Percentiles rank a stretch among this genome's conserved stretches.
phyloP scores from a whole-genome alignment of 2,797 vertebrate genomes.

The Synaphobranchus kaupii region DNA sequence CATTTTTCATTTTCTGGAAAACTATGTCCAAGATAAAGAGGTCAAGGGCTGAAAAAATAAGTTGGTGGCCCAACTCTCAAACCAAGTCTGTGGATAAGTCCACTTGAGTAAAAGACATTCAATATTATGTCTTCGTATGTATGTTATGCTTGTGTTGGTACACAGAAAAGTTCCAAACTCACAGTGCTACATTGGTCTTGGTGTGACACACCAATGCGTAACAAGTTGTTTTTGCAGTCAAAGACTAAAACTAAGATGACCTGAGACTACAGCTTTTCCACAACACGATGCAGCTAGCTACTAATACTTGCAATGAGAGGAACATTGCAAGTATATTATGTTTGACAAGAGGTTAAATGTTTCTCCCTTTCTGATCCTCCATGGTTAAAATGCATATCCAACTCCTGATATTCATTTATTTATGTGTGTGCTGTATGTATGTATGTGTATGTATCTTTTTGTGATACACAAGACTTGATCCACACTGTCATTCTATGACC shows the following conservation, averaged over 20 bases:
- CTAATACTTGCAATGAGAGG: neutral
- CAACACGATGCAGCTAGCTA: neutral
- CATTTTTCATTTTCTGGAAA: too few relatives aligned
- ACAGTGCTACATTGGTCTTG: neutral
- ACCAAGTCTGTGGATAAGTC: too few relatives aligned
- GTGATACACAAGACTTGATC: conserved; percentile 60
- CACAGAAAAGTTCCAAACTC: neutral
- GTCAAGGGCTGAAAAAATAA: too few relatives aligned
- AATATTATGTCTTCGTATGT: neutral
- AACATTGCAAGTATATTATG: neutral
- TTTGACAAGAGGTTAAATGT: neutral
- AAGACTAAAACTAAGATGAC: neutral
- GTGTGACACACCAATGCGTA: neutral
- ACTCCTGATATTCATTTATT: neutral
- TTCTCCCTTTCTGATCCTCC: neutral
- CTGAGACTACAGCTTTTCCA: neutral
- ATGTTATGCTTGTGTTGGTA: neutral
- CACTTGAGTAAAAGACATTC: too few relatives aligned
- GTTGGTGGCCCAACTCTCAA: too few relatives aligned
- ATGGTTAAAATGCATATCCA: neutral
- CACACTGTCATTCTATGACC: conserved; percentile 71
- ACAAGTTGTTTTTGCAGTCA: neutral
- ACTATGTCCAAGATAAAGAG: too few relatives aligned
- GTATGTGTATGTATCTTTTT: conserved; percentile 44
- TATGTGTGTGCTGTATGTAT: conserved; percentile 16